phyloP scores from a whole-genome alignment of 2,113 vertebrate genomes.

The Chlamydotis undulata region DNA sequence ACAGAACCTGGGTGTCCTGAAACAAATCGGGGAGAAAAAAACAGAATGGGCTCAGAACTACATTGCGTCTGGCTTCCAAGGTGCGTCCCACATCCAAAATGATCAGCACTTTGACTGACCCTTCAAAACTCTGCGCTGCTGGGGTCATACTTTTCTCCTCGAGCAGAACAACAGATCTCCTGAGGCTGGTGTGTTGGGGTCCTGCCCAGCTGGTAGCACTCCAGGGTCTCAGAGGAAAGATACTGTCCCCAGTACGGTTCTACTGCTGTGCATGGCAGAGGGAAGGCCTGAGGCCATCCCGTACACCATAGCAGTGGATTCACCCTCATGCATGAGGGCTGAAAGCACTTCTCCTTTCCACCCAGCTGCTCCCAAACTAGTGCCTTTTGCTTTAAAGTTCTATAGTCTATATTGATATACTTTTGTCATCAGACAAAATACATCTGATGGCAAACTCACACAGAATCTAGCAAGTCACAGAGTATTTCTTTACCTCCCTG shows the following conservation, averaged over 20 bases:
- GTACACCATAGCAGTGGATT: neutral
- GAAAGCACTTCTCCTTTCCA: neutral
- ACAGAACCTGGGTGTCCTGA: conserved; percentile 86
- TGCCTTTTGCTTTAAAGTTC: neutral
- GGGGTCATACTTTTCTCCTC: neutral
- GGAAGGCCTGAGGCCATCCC: neutral
- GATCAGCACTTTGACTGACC: neutral
- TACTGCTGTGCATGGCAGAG: neutral
- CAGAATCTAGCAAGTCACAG: neutral
- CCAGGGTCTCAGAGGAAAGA: neutral
- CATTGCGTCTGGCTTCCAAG: conserved; percentile 87
- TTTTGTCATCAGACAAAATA: neutral
- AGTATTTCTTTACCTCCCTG: neutral
- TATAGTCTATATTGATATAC: neutral
- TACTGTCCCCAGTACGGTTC: neutral
- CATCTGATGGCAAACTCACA: neutral
- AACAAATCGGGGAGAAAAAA: conserved; percentile 85
- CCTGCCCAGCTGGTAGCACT: neutral
- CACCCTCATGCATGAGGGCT: neutral
- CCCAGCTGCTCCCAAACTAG: neutral
- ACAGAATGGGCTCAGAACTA: conserved; percentile 86
- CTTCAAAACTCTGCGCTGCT: neutral
- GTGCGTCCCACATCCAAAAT: conserved; percentile 63
- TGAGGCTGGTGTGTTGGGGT: neutral
- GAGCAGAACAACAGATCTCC: neutral